phyloP scores from a whole-genome alignment of 1,140 invertebrate species.

The Coboldia fuscipes region DNA sequence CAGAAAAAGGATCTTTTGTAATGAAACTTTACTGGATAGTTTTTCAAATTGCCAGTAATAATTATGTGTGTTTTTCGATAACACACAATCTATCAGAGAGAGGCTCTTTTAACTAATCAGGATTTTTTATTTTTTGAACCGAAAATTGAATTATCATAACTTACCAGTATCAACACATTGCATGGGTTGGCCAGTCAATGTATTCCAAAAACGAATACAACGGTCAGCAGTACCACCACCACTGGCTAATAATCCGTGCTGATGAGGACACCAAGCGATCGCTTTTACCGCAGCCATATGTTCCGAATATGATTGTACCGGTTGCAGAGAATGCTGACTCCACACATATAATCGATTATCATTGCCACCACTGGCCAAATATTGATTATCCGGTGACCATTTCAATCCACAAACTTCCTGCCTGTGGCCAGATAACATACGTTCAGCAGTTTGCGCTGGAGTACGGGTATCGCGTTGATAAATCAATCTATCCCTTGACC shows the following conservation, averaged over 20 bases:
- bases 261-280: conserved; percentile 98
- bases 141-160: no score
- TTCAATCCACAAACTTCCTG: conserved; percentile 98
- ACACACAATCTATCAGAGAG: no score
- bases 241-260: conserved; percentile 90
- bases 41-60: conserved; percentile 29
- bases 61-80: no score
- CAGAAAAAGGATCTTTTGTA: not conserved
- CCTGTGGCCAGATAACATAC: conserved; percentile 71
- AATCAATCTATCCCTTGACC: conserved; percentile 85
- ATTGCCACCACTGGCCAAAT: conserved; percentile 95
- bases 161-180: conserved; percentile 92
- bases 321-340: conserved; percentile 73
- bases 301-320: conserved; percentile 91
- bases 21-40: not conserved
- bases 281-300: conserved; percentile 98
- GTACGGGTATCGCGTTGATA: conserved; percentile 86
- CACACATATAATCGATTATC: conserved; percentile 97
- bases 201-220: conserved; percentile 99
- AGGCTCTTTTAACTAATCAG: no score
- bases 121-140: no score
- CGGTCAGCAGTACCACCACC: conserved; percentile 97
- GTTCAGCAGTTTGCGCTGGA: conserved; percentile 50
- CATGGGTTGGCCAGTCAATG: conserved; percentile 95
- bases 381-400: conserved; percentile 98